These are phyloP conservation scores for Microplitis mediator DNA, from an alignment of 1,140 invertebrate genomes.

Conservation along the genomic window DNA sequence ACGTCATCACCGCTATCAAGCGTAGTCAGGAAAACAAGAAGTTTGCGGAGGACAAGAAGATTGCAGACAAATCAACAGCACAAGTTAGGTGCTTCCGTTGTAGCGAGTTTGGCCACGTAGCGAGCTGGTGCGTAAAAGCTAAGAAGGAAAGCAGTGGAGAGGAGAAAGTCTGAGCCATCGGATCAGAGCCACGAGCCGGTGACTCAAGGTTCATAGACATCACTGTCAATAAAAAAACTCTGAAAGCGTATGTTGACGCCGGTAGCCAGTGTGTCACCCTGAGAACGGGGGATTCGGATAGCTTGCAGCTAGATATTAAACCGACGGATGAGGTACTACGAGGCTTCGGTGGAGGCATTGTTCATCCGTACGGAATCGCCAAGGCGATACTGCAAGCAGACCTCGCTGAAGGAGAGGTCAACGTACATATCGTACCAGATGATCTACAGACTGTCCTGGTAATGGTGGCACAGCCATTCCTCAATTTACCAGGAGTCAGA, in stretches of 20 bases:
- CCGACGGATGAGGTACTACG: slow-evolving; percentile 15
- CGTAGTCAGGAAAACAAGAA: no score
- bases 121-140: no score
- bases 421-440: neutral
- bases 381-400: slow-evolving; percentile 25
- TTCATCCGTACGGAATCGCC: slow-evolving; percentile 8
- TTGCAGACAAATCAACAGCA: neutral
- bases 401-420: slow-evolving; percentile 19
- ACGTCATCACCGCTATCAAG: no score
- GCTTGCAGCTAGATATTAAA: slow-evolving; percentile 8
- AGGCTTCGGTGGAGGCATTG: slow-evolving; percentile 20
- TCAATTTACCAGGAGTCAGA: no score
- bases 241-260: slow-evolving; percentile 19
- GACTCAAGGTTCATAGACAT: slow-evolving; percentile 7
- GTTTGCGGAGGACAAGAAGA: no score
- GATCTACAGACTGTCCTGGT: no score
- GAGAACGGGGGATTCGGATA: slow-evolving; percentile 21
- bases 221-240: neutral
- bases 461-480: no score
- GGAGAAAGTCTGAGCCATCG: slow-evolving; percentile 17
- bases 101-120: neutral
- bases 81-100: neutral
- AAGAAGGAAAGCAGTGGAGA: neutral
- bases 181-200: neutral
- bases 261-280: slow-evolving; percentile 24